These are phyloP conservation scores for Porites australiensis DNA, from an alignment of 64 coral and sea anemone genomes.

Conservation along the genomic window DNA sequence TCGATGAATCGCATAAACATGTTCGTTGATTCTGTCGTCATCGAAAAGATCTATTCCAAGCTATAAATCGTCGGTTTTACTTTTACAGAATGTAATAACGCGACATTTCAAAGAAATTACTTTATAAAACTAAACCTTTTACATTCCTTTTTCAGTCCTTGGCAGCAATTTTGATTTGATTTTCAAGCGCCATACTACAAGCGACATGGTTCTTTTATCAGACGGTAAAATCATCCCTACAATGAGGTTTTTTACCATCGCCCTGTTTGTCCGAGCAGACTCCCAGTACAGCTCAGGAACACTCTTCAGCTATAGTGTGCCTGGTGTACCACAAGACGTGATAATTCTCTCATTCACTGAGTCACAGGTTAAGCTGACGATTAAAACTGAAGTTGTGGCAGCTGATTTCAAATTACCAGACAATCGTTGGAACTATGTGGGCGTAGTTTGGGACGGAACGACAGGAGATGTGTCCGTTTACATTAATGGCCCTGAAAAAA, in stretches of 20 bases:
- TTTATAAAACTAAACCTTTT: neutral
- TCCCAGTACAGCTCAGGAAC: conserved; percentile 32
- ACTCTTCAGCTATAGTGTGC: conserved; percentile 55
- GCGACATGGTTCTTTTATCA: conserved; percentile 14
- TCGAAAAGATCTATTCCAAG: too few species aligned
- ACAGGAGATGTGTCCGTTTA: conserved; percentile 24
- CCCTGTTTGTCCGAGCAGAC: conserved; percentile 53
- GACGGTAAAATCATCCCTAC: conserved; percentile 34
- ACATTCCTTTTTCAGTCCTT: neutral
- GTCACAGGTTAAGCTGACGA: conserved; percentile 8
- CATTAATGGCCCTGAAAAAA: conserved; percentile 16
- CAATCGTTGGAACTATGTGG: conserved; percentile 58
- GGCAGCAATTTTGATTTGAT: conserved; percentile 18
- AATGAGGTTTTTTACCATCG: conserved; percentile 33
- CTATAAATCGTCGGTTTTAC: too few species aligned
- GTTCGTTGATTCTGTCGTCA: too few species aligned
- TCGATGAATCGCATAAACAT: too few species aligned
- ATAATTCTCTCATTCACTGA: conserved; percentile 45
- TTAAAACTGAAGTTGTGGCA: conserved; percentile 35
- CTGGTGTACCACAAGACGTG: too few species aligned
- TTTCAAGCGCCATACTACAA: neutral
- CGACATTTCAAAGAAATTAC: neutral
- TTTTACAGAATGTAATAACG: too few species aligned
- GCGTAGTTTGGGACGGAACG: conserved; percentile 21
- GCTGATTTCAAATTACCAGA: conserved; percentile 42